A percentile compares a stretch with the other conserved stretches of the same genome.
These are phyloP conservation scores for Mycteria americana DNA, from an alignment of 2,797 vertebrate genomes.

Conservation along the genomic window DNA sequence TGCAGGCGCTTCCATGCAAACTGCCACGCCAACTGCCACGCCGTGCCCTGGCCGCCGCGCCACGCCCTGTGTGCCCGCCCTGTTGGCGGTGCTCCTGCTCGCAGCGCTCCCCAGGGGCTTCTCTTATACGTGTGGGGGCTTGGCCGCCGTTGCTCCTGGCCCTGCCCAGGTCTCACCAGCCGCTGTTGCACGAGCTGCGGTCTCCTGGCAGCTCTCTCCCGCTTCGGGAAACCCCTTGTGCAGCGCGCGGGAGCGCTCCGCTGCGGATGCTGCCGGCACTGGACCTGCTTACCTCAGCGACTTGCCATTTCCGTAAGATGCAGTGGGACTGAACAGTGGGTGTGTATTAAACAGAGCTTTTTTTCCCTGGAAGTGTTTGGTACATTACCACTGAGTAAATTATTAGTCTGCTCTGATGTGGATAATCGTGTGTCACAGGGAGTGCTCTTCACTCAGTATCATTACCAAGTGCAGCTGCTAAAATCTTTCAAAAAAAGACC, in stretches of 20 bases:
- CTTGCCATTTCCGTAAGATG: not conserved
- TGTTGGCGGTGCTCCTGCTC: not conserved
- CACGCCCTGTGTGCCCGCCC: too few species aligned
- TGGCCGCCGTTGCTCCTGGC: not conserved
- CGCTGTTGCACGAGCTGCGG: accelerated
- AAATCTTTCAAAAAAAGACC: not conserved
- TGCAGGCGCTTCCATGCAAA: too few species aligned
- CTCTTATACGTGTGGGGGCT: not conserved
- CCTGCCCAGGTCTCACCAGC: not conserved
- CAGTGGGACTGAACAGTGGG: not conserved
- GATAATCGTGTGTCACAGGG: not conserved
- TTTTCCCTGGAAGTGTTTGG: not conserved
- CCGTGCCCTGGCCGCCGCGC: too few species aligned
- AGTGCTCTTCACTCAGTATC: not conserved
- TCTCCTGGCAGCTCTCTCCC: not conserved
- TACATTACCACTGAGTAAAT: not conserved
- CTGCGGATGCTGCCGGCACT: not conserved
- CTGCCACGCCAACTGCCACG: too few species aligned
- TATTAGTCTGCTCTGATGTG: not conserved
- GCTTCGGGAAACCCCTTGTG: not conserved
- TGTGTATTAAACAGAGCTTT: not conserved
- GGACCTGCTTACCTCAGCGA: not conserved
- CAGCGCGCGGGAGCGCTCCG: not conserved
- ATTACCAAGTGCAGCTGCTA: not conserved
- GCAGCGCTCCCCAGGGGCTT: not conserved